Evolutionary conservation across 2,888 invertebrate species (phyloP).

Genomic region (Bembecia ichneumoniformis): DNA sequence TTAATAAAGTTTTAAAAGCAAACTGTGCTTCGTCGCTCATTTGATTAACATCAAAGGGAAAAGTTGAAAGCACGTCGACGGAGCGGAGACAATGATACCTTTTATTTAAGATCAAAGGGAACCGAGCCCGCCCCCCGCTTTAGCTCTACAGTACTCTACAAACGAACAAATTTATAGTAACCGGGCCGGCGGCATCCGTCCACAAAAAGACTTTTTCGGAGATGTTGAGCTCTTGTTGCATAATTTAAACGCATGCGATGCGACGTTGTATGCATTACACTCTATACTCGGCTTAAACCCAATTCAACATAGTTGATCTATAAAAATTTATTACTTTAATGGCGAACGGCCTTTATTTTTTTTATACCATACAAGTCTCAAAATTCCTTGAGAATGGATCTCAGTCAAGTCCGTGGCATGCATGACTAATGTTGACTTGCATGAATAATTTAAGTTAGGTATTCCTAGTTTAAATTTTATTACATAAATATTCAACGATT

Average conservation of each 20-base stretch:
- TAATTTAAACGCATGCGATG: constrained; percentile 19
- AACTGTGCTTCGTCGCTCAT: constrained; percentile 45
- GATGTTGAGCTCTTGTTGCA: constrained; percentile 24
- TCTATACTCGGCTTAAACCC: not conserved
- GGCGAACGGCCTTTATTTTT: not conserved
- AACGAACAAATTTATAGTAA: constrained; percentile 24
- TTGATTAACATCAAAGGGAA: constrained; percentile 59
- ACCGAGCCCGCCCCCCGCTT: constrained; percentile 23
- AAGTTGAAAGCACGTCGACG: constrained; percentile 49
- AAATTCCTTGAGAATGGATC: not conserved
- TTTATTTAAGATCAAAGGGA: constrained; percentile 57
- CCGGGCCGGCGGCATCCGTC: no score
- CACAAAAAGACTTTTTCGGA: constrained; percentile 24
- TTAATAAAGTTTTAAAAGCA: constrained; percentile 45
- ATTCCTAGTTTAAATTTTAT: no score
- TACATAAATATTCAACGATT: no score
- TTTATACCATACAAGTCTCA: not conserved
- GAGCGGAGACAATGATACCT: constrained; percentile 56
- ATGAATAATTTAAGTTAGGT: no score
- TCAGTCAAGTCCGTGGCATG: not conserved
- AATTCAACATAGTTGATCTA: not conserved
- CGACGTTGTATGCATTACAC: not conserved
- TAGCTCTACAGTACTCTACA: constrained; percentile 9
- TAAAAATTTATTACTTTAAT: not conserved
- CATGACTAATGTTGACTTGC: not conserved